Conservation (phyloP, 2,888 invertebrate genomes). For the Drosophila imparisetae region DNA sequence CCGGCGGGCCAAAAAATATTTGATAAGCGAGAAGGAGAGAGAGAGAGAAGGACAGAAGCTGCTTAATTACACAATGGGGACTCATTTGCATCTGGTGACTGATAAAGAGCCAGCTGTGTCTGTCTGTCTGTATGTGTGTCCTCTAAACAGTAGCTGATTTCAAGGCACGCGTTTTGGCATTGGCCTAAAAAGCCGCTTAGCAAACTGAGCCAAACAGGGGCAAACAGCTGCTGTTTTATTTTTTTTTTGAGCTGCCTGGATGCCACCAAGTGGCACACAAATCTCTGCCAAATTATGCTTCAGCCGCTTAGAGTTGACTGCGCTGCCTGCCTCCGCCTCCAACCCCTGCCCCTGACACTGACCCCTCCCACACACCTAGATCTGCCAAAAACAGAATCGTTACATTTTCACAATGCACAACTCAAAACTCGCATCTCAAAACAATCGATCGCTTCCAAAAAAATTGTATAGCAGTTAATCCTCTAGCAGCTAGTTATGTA, state of each 20-base stretch:
- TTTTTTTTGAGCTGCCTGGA: slow-evolving; percentile 8
- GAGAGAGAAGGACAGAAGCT: slow-evolving; percentile 15
- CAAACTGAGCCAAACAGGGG: slow-evolving; percentile 15
- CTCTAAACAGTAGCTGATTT: slow-evolving; percentile 8
- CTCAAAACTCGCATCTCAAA: slow-evolving; percentile 1
- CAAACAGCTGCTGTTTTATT: slow-evolving; percentile 33
- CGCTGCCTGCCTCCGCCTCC: neutral
- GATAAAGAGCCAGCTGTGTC: slow-evolving; percentile 42
- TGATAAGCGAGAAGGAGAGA: slow-evolving; percentile 29
- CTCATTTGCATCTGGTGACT: slow-evolving; percentile 59
- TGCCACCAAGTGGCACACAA: slow-evolving; percentile 58
- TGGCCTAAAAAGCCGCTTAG: slow-evolving; percentile 53
- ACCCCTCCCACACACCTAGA: slow-evolving; percentile 12
- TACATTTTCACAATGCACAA: slow-evolving; percentile 36
- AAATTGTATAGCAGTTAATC: slow-evolving; percentile 42
- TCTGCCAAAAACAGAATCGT: slow-evolving; percentile 25
- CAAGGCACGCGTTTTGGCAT: slow-evolving; percentile 44
- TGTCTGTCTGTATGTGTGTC: slow-evolving; percentile 14
- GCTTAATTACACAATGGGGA: slow-evolving; percentile 68
- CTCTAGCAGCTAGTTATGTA: slow-evolving; percentile 35
- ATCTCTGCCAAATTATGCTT: slow-evolving; percentile 46
- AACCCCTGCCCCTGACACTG: neutral
- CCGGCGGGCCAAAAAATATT: slow-evolving; percentile 36
- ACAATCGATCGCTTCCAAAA: slow-evolving; percentile 20
- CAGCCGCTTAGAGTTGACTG: slow-evolving; percentile 56